These are phyloP conservation scores for Typhlichthys subterraneus DNA, from an alignment of 2,797 vertebrate genomes.

Conservation along the genomic window DNA sequence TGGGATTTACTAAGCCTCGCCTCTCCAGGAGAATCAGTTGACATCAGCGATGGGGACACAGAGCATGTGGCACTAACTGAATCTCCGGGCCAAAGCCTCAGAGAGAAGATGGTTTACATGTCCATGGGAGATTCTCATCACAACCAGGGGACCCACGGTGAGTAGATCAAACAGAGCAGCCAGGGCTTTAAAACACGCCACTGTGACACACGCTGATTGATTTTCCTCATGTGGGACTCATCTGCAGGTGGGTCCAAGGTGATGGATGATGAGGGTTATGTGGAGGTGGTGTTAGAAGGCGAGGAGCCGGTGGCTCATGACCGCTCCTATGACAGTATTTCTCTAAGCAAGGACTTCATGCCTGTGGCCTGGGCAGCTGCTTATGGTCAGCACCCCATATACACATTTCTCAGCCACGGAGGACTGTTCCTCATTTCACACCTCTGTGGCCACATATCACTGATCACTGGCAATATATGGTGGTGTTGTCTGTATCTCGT, in stretches of 20 bases:
- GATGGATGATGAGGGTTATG: conserved; percentile 92
- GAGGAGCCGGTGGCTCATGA: conserved; percentile 88
- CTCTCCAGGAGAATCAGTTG: conserved; percentile 89
- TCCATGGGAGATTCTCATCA: conserved; percentile 93
- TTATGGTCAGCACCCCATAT: conserved; percentile 81
- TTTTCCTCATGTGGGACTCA: conserved; percentile 52
- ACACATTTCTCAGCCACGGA: too few relatives aligned
- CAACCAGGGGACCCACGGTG: conserved; percentile 91
- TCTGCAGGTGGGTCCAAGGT: conserved; percentile 87
- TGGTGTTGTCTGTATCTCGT: neutral
- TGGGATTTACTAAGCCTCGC: conserved; percentile 22
- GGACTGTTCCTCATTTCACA: too few relatives aligned
- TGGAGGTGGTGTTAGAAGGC: conserved; percentile 92
- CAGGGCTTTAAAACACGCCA: neutral
- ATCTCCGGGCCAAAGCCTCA: conserved; percentile 86
- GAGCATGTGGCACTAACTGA: conserved; percentile 87
- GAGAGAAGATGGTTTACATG: conserved; percentile 99
- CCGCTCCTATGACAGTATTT: conserved; percentile 85
- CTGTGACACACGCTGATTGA: conserved; percentile 39
- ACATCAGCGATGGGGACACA: conserved; percentile 92
- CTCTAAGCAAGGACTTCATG: conserved; percentile 92
- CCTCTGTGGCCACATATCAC: too few relatives aligned
- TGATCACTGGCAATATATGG: too few relatives aligned
- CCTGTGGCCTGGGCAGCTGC: conserved; percentile 90
- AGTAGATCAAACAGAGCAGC: conserved; percentile 49